Percentiles rank a stretch among this genome's conserved stretches.
phyloP scores from a whole-genome alignment of 2,888 invertebrate genomes.

The Drosophila nr. medialis region DNA sequence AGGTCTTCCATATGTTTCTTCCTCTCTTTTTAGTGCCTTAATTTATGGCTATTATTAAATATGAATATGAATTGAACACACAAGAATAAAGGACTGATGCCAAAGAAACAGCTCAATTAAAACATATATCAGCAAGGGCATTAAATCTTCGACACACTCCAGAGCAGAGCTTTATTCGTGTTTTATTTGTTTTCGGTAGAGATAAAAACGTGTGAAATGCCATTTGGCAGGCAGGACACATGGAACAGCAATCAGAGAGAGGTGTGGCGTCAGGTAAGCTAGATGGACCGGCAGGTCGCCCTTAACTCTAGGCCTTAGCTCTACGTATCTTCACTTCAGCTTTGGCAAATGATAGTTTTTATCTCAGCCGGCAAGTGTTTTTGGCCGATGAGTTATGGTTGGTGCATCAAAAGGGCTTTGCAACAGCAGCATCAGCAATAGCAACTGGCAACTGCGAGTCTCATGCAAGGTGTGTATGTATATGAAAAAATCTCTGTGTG shows the following conservation, averaged over 20 bases:
- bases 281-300: slow-evolving; percentile 17
- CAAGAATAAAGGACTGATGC: background rate
- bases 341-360: slow-evolving; percentile 81
- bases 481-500: background rate
- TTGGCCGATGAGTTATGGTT: slow-evolving; percentile 75
- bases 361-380: slow-evolving; percentile 72
- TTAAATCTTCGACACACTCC: slow-evolving; percentile 23
- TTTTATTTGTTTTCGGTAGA: slow-evolving; percentile 37
- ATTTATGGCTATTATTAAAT: background rate
- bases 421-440: slow-evolving; percentile 23
- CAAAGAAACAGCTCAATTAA: background rate
- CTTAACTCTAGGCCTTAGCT: slow-evolving; percentile 33
- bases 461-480: slow-evolving; percentile 29
- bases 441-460: slow-evolving; percentile 15
- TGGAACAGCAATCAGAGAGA: slow-evolving; percentile 11
- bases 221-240: slow-evolving; percentile 68
- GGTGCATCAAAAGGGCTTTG: slow-evolving; percentile 75
- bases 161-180: slow-evolving; percentile 8
- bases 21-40: background rate
- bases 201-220: slow-evolving; percentile 79
- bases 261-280: slow-evolving; percentile 3
- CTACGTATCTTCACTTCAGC: slow-evolving; percentile 63
- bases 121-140: slow-evolving; percentile 10
- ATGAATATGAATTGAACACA: background rate
- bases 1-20: background rate